Evolutionary conservation across 2,888 invertebrate species (phyloP).

Genomic region (Troides helena): DNA sequence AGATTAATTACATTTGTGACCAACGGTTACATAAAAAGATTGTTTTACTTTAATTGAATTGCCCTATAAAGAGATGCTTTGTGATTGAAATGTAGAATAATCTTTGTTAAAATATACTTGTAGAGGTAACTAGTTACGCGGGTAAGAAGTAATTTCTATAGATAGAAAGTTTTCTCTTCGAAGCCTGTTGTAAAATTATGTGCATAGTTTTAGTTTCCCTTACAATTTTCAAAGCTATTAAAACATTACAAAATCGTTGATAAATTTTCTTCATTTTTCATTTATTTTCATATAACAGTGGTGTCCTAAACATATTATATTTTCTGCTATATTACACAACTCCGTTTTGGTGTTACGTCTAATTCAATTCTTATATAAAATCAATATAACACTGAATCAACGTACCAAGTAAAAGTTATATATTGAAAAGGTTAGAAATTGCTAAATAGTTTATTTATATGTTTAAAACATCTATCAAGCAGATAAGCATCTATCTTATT

Average conservation of each 20-base stretch:
- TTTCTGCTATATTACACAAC: no score
- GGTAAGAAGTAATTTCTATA: neutral
- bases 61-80: neutral
- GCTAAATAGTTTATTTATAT: no score
- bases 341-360: no score
- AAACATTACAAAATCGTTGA: neutral
- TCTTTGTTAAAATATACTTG: neutral
- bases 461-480: no score
- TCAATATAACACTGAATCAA: no score
- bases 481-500: no score
- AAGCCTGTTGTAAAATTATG: neutral
- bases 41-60: constrained; percentile 1
- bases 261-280: neutral
- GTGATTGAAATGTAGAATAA: neutral
- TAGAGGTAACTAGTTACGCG: neutral
- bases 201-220: neutral
- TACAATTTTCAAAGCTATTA: neutral
- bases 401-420: no score
- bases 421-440: no score
- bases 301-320: no score
- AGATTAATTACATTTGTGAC: constrained; percentile 1
- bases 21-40: neutral
- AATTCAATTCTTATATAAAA: no score
- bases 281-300: no score
- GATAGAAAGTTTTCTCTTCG: neutral